Base-by-base conservation (phyloP, 1,140 invertebrate genomes). In the Cylas formicarius region DNA sequence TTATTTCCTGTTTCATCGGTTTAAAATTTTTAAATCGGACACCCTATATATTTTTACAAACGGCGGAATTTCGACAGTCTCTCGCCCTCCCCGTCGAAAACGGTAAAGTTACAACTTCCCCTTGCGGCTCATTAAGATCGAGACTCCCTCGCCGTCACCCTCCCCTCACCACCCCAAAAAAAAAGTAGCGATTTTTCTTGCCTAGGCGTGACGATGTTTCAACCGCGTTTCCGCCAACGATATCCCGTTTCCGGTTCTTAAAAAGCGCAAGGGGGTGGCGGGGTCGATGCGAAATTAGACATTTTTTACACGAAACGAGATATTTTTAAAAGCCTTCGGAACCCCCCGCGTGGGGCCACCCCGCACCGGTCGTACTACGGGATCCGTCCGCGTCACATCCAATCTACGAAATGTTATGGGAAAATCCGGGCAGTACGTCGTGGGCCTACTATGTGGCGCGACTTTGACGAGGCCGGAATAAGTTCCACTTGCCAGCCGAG, bases 271-370 rank as follows among this genome's bases (percentile, higher is more conserved):
- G n/a, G n/a, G n/a, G n/a, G n/a, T n/a, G n/a, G n/a, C n/a, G n/a
- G n/a, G n/a, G n/a, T n/a, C n/a, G n/a, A 39, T 48, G 51, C 38
- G 32, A 52, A 52, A 52, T 52, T 43, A 31, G 46, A n/a, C n/a
- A n/a, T n/a, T 53, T 53, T 53, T 53, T 50, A 50, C 20, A 24
- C 50, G 51, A 53, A 53, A 53, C 31, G 47, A 41, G 51, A 53
- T 53, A 53, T 53, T 53, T 53, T 50, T 43, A 47, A 50, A 26
- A 33, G 32, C 20, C 13, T 45, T 36, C 9, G 10, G n/a, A 14
- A n/a, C 13, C 32, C 28, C 40, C 28, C 16, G 18, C 18, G 14
- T 22, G 24, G 10, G 10, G 18, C 11, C 6, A 14, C 6, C 27
- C 27, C 27, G n/a, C 27, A 11, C 27, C 27, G 2, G n/a, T 14